Conservation (phyloP, 2,888 invertebrate species). For the Taphrorychus bicolor region DNA sequence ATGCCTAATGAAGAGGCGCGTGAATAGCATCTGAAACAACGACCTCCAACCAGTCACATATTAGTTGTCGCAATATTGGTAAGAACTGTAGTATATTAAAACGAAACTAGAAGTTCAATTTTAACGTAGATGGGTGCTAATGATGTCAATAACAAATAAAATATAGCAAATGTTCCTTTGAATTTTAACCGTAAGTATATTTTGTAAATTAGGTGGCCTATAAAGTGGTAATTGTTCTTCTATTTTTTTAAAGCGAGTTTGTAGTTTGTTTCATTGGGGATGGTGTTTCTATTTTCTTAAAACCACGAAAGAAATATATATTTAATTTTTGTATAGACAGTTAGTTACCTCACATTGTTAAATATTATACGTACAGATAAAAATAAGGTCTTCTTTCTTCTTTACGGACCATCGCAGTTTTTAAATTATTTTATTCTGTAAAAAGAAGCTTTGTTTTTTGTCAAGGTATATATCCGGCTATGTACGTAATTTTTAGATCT, state of each 20-base stretch:
- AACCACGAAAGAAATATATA: neutral
- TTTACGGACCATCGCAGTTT: too few relatives aligned
- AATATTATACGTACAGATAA: too few relatives aligned
- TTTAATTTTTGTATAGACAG: too few relatives aligned
- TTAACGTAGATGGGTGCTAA: slow-evolving; percentile 29
- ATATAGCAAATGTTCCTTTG: slow-evolving; percentile 1
- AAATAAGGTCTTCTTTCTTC: too few relatives aligned
- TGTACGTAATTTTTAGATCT: neutral
- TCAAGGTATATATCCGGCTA: neutral
- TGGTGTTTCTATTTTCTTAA: neutral
- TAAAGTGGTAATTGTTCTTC: neutral
- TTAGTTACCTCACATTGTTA: too few relatives aligned
- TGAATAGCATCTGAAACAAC: slow-evolving; percentile 23
- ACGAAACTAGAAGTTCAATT: slow-evolving; percentile 8
- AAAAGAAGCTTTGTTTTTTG: too few relatives aligned
- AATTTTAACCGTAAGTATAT: slow-evolving; percentile 4
- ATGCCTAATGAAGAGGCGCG: slow-evolving; percentile 57
- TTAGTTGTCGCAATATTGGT: slow-evolving; percentile 2
- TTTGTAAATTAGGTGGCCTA: neutral
- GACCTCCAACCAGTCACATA: neutral
- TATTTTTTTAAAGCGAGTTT: neutral
- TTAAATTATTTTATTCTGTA: too few relatives aligned
- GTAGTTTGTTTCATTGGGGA: neutral
- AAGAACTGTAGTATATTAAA: neutral
- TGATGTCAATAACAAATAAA: slow-evolving; percentile 28